Evolutionary conservation across 2,888 invertebrate genomes (phyloP).

Genomic region (Lysandra bellargus): DNA sequence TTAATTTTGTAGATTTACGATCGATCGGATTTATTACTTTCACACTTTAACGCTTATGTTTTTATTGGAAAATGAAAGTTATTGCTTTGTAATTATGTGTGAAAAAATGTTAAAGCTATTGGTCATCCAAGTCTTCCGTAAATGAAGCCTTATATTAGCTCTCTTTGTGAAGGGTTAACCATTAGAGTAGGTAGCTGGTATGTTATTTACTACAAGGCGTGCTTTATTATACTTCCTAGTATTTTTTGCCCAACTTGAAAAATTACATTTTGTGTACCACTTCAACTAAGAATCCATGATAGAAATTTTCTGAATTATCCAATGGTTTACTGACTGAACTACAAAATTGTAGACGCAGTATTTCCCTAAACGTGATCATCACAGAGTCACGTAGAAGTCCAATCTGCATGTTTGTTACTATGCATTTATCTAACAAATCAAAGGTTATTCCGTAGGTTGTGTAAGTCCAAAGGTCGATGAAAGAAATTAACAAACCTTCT

Average conservation of each 20-base stretch:
- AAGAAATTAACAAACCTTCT: background rate
- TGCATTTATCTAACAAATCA: background rate
- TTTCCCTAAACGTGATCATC: conserved; percentile 3
- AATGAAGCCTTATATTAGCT: background rate
- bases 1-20: conserved; percentile 31
- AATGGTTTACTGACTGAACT: too few species aligned
- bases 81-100: background rate
- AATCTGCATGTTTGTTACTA: background rate
- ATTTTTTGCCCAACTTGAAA: too few species aligned
- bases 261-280: too few species aligned
- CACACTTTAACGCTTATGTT: conserved; percentile 3
- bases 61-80: conserved; percentile 18
- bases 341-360: too few species aligned
- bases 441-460: background rate
- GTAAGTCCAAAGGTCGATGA: background rate
- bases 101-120: background rate
- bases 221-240: too few species aligned
- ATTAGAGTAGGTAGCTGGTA: too few species aligned
- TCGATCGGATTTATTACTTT: conserved; percentile 17
- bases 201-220: too few species aligned
- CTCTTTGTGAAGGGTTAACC: too few species aligned
- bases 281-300: too few species aligned
- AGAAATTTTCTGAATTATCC: too few species aligned
- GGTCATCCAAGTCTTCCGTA: background rate
- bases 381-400: background rate